Evolutionary conservation across 2,797 vertebrate species (phyloP).

Genomic region (Allobates femoralis): DNA sequence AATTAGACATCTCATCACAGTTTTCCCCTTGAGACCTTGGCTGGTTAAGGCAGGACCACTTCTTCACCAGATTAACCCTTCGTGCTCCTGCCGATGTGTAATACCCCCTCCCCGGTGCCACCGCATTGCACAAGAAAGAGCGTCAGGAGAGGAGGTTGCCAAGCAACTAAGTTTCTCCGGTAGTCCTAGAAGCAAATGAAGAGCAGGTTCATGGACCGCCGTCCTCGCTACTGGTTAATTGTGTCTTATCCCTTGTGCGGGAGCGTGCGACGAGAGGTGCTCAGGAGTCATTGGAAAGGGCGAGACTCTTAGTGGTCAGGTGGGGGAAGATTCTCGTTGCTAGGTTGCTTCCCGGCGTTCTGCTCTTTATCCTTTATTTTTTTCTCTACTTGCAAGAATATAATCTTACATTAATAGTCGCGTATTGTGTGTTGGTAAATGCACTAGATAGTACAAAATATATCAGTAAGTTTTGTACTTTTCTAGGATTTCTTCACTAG

Average conservation of each 20-base stretch:
- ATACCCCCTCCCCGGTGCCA: background rate
- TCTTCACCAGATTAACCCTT: conserved; percentile 17
- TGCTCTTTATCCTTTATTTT: background rate
- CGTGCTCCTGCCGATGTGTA: background rate
- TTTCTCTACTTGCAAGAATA: background rate
- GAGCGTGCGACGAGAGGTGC: conserved; percentile 22
- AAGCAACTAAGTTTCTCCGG: conserved; percentile 51
- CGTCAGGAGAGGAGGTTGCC: conserved; percentile 49
- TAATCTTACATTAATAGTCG: background rate
- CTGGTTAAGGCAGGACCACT: background rate
- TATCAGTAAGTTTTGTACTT: background rate
- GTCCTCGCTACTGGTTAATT: conserved; percentile 1
- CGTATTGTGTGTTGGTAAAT: too few species aligned
- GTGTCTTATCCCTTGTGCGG: conserved; percentile 34
- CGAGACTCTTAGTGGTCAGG: conserved; percentile 14
- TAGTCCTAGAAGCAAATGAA: conserved; percentile 13
- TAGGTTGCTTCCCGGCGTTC: conserved; percentile 39
- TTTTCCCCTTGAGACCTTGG: background rate
- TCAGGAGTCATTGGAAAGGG: conserved; percentile 49
- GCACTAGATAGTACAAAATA: background rate
- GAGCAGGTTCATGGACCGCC: background rate
- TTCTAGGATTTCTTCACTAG: background rate
- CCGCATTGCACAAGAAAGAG: background rate
- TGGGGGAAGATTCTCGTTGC: conserved; percentile 28
- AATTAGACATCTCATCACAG: background rate